phyloP scores from a whole-genome alignment of 1,140 invertebrate species.

The Neodiprion lecontei region DNA sequence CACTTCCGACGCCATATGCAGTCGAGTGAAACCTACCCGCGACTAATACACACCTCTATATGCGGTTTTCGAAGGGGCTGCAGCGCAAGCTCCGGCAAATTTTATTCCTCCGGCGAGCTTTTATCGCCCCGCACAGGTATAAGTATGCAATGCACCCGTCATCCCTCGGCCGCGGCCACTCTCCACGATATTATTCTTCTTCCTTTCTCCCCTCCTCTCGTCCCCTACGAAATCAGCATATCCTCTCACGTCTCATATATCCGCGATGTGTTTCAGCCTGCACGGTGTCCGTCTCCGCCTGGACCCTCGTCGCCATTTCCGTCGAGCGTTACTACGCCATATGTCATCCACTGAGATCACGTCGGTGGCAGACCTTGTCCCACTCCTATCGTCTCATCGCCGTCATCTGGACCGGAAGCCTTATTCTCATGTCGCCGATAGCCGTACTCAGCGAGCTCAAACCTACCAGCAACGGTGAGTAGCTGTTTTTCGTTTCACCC shows the following conservation, averaged over 20 bases:
- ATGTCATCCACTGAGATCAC: constrained; percentile 69
- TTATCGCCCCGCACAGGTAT: no score
- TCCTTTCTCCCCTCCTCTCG: no score
- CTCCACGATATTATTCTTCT: no score
- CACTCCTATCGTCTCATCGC: constrained; percentile 69
- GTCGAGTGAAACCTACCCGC: no score
- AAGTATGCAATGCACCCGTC: no score
- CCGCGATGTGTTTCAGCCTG: constrained; percentile 61
- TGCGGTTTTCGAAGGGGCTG: no score
- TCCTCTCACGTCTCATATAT: neutral
- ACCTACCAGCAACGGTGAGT: constrained; percentile 63
- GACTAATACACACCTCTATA: no score
- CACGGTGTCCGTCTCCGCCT: constrained; percentile 69
- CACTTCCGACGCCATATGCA: no score
- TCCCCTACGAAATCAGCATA: neutral
- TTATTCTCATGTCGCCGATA: constrained; percentile 69
- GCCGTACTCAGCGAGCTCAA: constrained; percentile 69
- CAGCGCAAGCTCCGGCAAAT: no score
- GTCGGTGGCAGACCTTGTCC: constrained; percentile 71
- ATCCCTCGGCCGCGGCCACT: no score
- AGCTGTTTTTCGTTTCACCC: constrained; percentile 15
- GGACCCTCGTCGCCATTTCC: constrained; percentile 74
- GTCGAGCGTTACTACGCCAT: constrained; percentile 77
- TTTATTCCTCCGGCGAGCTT: no score
- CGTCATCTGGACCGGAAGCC: constrained; percentile 62